Percentiles rank a stretch among this genome's conserved stretches.
Conservation (phyloP, 2,888 invertebrate species). For the Tridacna crocea region DNA sequence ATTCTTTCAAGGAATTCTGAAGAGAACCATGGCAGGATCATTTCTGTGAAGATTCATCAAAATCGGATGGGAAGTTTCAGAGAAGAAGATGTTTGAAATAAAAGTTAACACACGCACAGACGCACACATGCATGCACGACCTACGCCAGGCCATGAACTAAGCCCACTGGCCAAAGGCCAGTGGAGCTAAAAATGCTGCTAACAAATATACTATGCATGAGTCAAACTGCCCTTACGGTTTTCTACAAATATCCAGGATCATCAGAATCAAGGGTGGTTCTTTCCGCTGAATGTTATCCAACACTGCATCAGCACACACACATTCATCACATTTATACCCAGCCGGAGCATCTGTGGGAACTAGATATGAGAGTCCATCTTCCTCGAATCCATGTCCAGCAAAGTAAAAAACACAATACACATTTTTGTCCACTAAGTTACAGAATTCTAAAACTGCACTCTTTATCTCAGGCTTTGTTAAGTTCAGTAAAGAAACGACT, state of each 20-base stretch:
- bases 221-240: slow-evolving; percentile 55
- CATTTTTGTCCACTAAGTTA: slow-evolving; percentile 83
- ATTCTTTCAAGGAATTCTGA: no score
- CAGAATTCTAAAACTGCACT: slow-evolving; percentile 83
- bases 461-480: slow-evolving; percentile 84
- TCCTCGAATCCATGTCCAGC: slow-evolving; percentile 85
- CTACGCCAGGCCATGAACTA: no score
- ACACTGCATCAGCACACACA: slow-evolving; percentile 75
- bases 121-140: no score
- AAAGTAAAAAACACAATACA: slow-evolving; percentile 83
- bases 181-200: no score
- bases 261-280: slow-evolving; percentile 83
- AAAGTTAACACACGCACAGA: no score
- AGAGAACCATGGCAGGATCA: no score
- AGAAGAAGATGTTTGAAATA: no score
- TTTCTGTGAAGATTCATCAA: no score
- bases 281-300: slow-evolving; percentile 79
- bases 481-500: slow-evolving; percentile 84
- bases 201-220: no score
- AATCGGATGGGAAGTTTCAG: no score
- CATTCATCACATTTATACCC: slow-evolving; percentile 82
- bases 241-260: slow-evolving; percentile 84
- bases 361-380: slow-evolving; percentile 84
- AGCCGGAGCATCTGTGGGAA: slow-evolving; percentile 84
- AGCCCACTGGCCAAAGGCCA: no score